Evolutionary conservation across 1,140 invertebrate species (phyloP).

Genomic region (Olivierus martensii): DNA sequence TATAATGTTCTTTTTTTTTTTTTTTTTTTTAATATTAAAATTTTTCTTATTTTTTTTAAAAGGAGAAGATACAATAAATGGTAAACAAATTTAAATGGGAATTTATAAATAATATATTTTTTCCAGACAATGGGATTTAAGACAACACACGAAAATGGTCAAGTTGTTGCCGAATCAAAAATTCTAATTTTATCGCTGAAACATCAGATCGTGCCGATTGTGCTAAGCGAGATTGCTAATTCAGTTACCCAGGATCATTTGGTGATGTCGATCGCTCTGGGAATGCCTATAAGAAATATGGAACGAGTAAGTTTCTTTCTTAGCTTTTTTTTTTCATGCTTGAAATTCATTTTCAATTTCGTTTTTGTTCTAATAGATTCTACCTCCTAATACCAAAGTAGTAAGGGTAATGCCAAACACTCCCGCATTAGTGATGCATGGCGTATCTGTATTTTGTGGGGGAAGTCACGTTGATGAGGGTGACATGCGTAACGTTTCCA

Average conservation of each 20-base stretch:
- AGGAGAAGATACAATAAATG: too few species aligned
- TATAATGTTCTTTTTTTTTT: too few species aligned
- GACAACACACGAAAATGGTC: conserved; percentile 58
- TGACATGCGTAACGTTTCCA: conserved; percentile 46
- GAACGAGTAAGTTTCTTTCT: conserved; percentile 48
- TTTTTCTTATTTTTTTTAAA: too few species aligned
- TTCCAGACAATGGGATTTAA: too few species aligned
- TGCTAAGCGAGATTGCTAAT: conserved; percentile 56
- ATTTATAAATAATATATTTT: too few species aligned
- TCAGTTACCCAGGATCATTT: conserved; percentile 50
- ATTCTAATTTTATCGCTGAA: conserved; percentile 84
- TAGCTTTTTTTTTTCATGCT: too few species aligned
- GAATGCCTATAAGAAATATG: conserved; percentile 60
- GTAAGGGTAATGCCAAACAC: conserved; percentile 94
- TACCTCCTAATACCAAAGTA: conserved; percentile 32
- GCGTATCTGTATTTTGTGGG: conserved; percentile 62
- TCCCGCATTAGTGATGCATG: conserved; percentile 65
- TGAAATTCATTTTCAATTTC: too few species aligned
- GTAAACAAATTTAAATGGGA: too few species aligned
- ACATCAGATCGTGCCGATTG: conserved; percentile 61
- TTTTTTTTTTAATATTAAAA: too few species aligned
- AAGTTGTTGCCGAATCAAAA: conserved; percentile 64
- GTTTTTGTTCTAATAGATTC: too few species aligned
- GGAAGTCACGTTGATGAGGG: conserved; percentile 37
- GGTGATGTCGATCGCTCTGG: conserved; percentile 85